Conservation (phyloP, 2,888 invertebrate genomes). For the Tetropium fuscum region DNA sequence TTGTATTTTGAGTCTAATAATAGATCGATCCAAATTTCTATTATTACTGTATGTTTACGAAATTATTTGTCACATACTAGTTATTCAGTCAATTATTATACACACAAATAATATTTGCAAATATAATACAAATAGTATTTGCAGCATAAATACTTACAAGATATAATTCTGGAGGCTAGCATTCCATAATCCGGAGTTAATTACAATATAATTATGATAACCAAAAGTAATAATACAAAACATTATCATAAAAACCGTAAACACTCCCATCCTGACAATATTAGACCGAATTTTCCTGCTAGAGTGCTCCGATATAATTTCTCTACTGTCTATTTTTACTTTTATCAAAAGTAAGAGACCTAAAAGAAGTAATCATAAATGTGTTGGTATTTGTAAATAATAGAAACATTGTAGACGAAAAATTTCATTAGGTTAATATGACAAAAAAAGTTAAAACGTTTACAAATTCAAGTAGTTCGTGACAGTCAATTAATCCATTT, state of each 20-base stretch:
- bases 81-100: no score
- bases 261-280: conserved; percentile 87
- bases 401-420: no score
- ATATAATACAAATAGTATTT: neutral
- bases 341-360: conserved; percentile 83
- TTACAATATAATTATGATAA: conserved; percentile 87
- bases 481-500: no score
- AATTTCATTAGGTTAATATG: no score
- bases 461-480: no score
- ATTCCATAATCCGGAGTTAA: conserved; percentile 80
- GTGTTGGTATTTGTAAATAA: no score
- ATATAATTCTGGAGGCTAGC: conserved; percentile 82
- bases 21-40: no score
- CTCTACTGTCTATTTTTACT: conserved; percentile 84
- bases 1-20: no score
- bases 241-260: conserved; percentile 80
- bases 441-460: no score
- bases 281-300: conserved; percentile 88
- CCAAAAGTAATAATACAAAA: conserved; percentile 85
- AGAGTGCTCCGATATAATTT: conserved; percentile 86
- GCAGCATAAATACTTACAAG: conserved; percentile 74
- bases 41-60: no score
- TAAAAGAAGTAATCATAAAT: conserved; percentile 60
- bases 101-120: no score
- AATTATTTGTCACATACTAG: neutral